These are phyloP conservation scores for Augochlora pura DNA, from an alignment of 1,140 invertebrate species.

Conservation along the genomic window DNA sequence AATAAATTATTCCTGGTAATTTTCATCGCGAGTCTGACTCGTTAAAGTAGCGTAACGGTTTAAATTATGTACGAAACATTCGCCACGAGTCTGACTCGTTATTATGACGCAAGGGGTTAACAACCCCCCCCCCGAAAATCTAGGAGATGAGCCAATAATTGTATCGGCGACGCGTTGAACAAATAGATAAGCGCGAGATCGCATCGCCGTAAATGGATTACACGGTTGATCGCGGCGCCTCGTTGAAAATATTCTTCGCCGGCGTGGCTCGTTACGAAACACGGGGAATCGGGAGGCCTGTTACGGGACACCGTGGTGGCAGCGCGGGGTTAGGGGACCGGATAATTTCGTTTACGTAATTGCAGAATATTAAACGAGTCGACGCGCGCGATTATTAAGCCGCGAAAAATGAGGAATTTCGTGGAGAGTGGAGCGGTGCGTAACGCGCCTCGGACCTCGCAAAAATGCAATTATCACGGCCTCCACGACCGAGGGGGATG, in stretches of 20 bases:
- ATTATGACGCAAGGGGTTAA: too few species aligned
- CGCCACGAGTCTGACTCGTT: too few species aligned
- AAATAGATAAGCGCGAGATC: not conserved
- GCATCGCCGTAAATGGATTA: slow-evolving; percentile 1
- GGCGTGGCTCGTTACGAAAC: slow-evolving; percentile 5
- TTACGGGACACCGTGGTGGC: not conserved
- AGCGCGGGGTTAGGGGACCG: not conserved
- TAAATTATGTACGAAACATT: too few species aligned
- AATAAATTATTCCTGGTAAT: too few species aligned
- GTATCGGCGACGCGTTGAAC: not conserved
- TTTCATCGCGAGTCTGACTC: too few species aligned
- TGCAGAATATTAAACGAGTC: slow-evolving; percentile 38
- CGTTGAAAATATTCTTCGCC: slow-evolving; percentile 26
- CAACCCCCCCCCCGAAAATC: too few species aligned
- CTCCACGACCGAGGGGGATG: too few species aligned
- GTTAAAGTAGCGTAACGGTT: too few species aligned
- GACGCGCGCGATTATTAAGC: slow-evolving; percentile 20
- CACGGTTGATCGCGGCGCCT: not conserved
- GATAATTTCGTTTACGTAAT: slow-evolving; percentile 41
- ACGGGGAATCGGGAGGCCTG: slow-evolving; percentile 10
- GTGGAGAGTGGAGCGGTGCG: not conserved
- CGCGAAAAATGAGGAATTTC: slow-evolving; percentile 28
- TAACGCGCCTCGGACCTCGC: not conserved
- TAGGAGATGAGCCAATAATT: not conserved
- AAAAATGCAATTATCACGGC: slow-evolving; percentile 36